Base-by-base conservation (phyloP, 1,140 invertebrate species). In the Coptotermes formosanus region DNA sequence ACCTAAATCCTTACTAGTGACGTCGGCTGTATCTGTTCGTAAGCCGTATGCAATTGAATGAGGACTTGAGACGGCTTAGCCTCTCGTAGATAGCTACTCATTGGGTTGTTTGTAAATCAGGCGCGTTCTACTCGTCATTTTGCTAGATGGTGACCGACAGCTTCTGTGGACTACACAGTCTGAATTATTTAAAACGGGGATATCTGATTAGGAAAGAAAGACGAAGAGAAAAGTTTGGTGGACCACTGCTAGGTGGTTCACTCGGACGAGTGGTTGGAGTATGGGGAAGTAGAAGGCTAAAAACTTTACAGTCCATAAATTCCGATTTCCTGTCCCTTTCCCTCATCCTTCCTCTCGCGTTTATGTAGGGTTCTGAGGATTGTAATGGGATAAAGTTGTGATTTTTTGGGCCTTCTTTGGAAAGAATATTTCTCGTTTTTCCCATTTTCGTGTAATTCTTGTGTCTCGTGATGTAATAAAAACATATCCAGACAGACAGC, bases 301-400 rank as follows among this genome's bases (percentile, higher is more conserved):
- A 59, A 30, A 30, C 64, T 75, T 75, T 30, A 75, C 64, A 75
- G 64, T 75, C 64, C 64, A 30, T 75, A 30, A 75, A 75, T 75
- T 75, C 64, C 64, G 25, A 75, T 75, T 75, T 75, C 25, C 64
- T 75, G n/a, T 30, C n/a, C 64, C n/a, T 30, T 64, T 64, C 8
- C 25, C 19, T n/a, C 59, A 23, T 16, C 16, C 64, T 30, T 30
- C 64, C 64, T 75, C n/a, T 75, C 64, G 25, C n/a, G 25, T 75
- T 75, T 75, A 30, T 75, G 64, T n/a, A 30, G 64, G 64, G 14
- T 30, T n/a, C 64, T 75, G 64, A 75, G 64, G 64, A 30, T 30
- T 30, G 64, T 75, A 75, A 75, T 75, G 64, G 64, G 64, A 75
- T 75, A 30, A 75, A 75, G 25, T 75, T 75, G 64, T 75, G 64